Evolutionary conservation across 2,888 invertebrate genomes (phyloP), one percentile per base, ranked within the genome.

Genomic region (Melikaiella ostensackeni): DNA sequence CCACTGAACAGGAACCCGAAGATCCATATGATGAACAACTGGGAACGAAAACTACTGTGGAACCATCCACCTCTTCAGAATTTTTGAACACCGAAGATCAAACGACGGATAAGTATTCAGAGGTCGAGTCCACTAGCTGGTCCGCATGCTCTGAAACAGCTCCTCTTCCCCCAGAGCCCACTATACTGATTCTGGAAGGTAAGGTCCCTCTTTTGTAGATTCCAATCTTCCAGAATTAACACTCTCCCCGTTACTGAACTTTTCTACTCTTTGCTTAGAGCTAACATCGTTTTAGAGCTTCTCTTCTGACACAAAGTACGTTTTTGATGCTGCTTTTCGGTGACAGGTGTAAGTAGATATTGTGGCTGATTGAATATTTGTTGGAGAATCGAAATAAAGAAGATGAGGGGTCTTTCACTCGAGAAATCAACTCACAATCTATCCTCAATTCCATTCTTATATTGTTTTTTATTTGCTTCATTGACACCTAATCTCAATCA

Each of bases 151-250:
- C 91, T 89, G 83, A 92, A 89, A 92, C 91, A 70, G 92, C 92
- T 85, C 93, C 93, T 91, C 92, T 94, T 84, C 93, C 94, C 90
- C 93, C 94, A 90, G 93, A 95, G 92, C 95, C 94, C 89, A 93
- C 96, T 91, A 96, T 97, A 92, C 94, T 97, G 89, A 96, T 97
- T 91, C 93, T 97, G 90, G 96, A 97, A 97, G 97, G 97, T 97
- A 95, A 94, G 92, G 91, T 84, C 76, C 73, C 73, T 61, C 38
- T 70, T 70, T 64, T 35, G 55, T 16, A 27, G 59, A 59, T 59
- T 13, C 16, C 27, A 16, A 13, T 16, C 59, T 21, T 59, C 59
- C 24, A 27, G 24, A 59, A 59, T 27, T 59, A 59, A 59, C 24
- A 59, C 16, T 59, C 27, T 59, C 16, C 57, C 24, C 24, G 24